phyloP scores from a whole-genome alignment of 2,113 vertebrate genomes.

The Nesospiza acunhae region DNA sequence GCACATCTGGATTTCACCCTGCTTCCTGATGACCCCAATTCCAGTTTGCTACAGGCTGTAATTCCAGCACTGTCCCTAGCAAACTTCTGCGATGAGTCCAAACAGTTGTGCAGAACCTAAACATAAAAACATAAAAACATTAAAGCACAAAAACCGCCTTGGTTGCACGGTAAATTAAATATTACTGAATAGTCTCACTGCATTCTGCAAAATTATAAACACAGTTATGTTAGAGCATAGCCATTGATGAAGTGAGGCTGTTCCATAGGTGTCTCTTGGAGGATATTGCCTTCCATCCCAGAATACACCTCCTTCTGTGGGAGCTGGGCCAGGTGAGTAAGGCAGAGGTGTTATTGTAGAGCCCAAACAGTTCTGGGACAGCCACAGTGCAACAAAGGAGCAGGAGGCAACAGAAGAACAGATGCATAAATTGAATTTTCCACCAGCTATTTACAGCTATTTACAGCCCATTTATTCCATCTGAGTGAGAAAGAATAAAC shows the following conservation, averaged over 20 bases:
- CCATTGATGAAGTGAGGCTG: not conserved
- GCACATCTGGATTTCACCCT: rapidly evolving
- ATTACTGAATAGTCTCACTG: not conserved
- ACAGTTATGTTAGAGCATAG: not conserved
- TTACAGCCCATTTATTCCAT: conserved; percentile 53
- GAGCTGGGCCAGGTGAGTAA: not conserved
- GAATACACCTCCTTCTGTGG: not conserved
- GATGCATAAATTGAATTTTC: conserved; percentile 44
- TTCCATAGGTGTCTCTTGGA: not conserved
- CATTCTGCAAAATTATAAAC: not conserved
- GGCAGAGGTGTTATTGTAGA: not conserved
- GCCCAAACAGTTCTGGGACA: not conserved
- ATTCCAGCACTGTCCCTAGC: not conserved
- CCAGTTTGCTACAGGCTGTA: not conserved
- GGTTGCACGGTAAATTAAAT: not conserved
- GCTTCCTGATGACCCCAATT: rapidly evolving
- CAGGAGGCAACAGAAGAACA: not conserved
- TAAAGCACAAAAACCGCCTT: not conserved
- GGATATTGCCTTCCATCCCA: not conserved
- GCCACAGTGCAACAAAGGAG: not conserved
- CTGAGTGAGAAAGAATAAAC: conserved; percentile 40
- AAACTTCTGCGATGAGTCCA: not conserved
- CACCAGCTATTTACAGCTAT: conserved; percentile 26
- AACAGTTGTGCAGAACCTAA: not conserved
- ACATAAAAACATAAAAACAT: too few relatives aligned